Evolutionary conservation across 1,140 invertebrate genomes (phyloP).

Genomic region (Drosophila punjabiensis): DNA sequence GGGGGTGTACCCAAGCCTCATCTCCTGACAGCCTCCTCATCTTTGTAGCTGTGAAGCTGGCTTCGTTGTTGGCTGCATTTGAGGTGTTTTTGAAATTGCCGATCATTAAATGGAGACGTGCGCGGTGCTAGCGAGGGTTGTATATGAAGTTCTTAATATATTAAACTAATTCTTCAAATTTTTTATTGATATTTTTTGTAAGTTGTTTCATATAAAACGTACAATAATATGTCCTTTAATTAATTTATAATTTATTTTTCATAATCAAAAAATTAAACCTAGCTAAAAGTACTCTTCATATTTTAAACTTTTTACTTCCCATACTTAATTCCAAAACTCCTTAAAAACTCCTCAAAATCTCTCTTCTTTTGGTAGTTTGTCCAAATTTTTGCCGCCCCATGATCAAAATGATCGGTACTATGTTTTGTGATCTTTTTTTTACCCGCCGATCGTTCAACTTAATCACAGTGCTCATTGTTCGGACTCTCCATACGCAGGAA

Average conservation of each 20-base stretch:
- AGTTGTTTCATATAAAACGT: background rate
- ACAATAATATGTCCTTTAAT: too few species aligned
- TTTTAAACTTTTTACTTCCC: background rate
- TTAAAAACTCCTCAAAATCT: slow-evolving; percentile 1
- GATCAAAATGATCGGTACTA: slow-evolving; percentile 72
- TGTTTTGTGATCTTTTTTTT: slow-evolving; percentile 77
- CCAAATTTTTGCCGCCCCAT: slow-evolving; percentile 42
- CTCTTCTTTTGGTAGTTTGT: slow-evolving; percentile 19
- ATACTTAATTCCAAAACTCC: too few species aligned
- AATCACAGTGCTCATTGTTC: slow-evolving; percentile 74
- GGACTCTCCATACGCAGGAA: slow-evolving; percentile 12
- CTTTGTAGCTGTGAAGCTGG: slow-evolving; percentile 5
- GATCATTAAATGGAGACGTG: slow-evolving; percentile 71
- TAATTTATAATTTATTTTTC: background rate
- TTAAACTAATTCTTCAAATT: background rate
- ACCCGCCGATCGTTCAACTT: slow-evolving; percentile 70
- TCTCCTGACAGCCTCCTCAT: slow-evolving; percentile 9
- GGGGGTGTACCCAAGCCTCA: slow-evolving; percentile 52
- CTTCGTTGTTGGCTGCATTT: slow-evolving; percentile 61
- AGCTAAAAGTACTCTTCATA: background rate
- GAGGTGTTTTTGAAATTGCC: slow-evolving; percentile 82
- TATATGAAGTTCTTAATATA: slow-evolving; percentile 8
- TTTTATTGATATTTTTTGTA: background rate
- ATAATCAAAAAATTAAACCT: background rate
- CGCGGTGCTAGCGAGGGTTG: slow-evolving; percentile 47